Base-by-base conservation (phyloP, 53 echinoderm and acorn worm genomes). In the Henricia sp. region DNA sequence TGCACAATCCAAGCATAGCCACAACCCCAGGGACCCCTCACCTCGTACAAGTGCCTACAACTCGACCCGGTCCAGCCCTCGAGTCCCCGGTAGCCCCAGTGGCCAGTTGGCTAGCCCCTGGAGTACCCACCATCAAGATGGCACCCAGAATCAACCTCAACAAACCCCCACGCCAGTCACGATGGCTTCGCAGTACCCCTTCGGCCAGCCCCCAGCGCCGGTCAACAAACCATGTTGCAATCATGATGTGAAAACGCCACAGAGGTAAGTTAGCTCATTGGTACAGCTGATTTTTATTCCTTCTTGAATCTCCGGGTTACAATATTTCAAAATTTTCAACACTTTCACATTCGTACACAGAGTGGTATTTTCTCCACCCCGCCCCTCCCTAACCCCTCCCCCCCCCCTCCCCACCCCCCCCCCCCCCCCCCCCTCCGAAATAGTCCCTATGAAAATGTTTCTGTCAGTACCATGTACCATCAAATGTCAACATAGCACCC, bases 41-140 rank as follows among this genome's bases (percentile, higher is more conserved):
- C 58, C 77, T 13, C 60, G 40, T 16, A 27, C 58, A 37, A 75
- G 40, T 27, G 23, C 75, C 41, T 75, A 37, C 75, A 75, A 37
- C 58, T 58, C 77, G 1, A 58, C 16, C 54, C 73, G 73, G 34
- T 54, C 55, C 35, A 52, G 52, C 23, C 54, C 54, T 12, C 51
- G 54, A 6, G 54, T 52, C 2, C 36, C 54, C 33, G 38, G 73
- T 35, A 73, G 54, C 73, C 48, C 77, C 10, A 20, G 20, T 27
- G 60, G 60, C 29, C 77, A 62, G 60, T 63, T 29, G 43, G 32
- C 77, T 6, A 63, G 60, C 43, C 77, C 80, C 33, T 46, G 80
- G 80, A 33, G 16, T 6, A 73, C 73, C 53, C 25, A 25, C 14
- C 28, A 25, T 2, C 37, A 23, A 17, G 80, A 80, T 23, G 33